Evolutionary conservation across 2,888 invertebrate species (phyloP).

Genomic region (Lasioglossum marginatum): DNA sequence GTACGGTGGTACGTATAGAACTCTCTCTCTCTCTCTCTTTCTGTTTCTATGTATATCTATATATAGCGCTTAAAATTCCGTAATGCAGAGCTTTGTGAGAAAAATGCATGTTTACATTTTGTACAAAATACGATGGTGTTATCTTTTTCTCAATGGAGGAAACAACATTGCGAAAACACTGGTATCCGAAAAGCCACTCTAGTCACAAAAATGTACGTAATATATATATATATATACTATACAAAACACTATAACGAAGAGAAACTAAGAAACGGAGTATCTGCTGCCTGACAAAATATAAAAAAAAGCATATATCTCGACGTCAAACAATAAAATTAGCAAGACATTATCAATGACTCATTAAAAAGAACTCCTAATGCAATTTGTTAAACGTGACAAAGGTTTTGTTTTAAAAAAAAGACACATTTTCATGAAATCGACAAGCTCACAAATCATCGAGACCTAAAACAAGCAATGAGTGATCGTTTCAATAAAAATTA

Average conservation of each 20-base stretch:
- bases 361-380: constrained; percentile 38
- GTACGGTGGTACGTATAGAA: constrained; percentile 52
- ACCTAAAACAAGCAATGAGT: constrained; percentile 19
- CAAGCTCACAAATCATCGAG: constrained; percentile 5
- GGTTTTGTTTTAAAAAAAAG: constrained; percentile 23
- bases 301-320: constrained; percentile 41
- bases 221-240: constrained; percentile 34
- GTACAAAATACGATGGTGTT: constrained; percentile 54
- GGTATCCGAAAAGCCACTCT: constrained; percentile 50
- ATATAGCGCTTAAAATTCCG: constrained; percentile 54
- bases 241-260: constrained; percentile 43
- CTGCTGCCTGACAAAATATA: constrained; percentile 46
- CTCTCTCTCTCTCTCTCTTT: constrained; percentile 39
- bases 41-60: constrained; percentile 21
- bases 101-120: constrained; percentile 66
- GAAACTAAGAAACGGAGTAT: constrained; percentile 44
- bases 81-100: constrained; percentile 45
- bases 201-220: constrained; percentile 33
- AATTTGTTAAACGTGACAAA: constrained; percentile 29
- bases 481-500: constrained; percentile 17
- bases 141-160: constrained; percentile 48
- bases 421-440: constrained; percentile 23
- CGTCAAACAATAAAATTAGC: constrained; percentile 51
- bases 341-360: constrained; percentile 16
- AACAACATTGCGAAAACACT: constrained; percentile 53